Base-by-base conservation (phyloP, 2,113 vertebrate species). In the Periophthalmodon schlosseri region DNA sequence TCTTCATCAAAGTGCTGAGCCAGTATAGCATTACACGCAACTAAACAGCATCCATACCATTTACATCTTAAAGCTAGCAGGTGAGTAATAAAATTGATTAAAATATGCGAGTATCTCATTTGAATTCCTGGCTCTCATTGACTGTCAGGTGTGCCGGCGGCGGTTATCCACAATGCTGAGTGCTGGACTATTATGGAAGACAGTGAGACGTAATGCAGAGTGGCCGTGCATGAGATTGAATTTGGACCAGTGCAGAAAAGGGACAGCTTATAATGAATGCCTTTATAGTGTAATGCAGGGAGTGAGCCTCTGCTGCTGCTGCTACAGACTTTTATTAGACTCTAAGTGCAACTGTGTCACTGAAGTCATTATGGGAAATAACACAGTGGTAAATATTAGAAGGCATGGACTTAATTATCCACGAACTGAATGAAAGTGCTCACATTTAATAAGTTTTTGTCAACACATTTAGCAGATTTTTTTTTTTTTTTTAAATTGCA, bases 51-150 rank as follows among this genome's bases (percentile, higher is more conserved):
- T 36, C 70, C 16, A 65, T 52, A 12, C 23, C 39, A 69, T 83
- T 81, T 63, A 69, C 67, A 74, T 56, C 49, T 9, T 28, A 70
- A 71, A 67, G 61, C 54, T 67, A 63, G 65, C 50, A 72, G 68
- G 49, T 11, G 68, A 57, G 69, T 12, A 76, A 24, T 5, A 16
- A 68, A 46, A 11, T 72, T 66, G 46, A 78, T 63, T 63, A 34
- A 63, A 63, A 70, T 50, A 79, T 50, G 39, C 47, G n/a, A 63
- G 72, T 76, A 83, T 61, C 2, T 49, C 20, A 46, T 60, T 73
- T 69, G 21, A 74, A 65, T 79, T 75, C 66, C 81, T 71, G 78
- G 69, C 69, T 60, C 74, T 82, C 73, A 70, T 71, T 79, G 49
- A 73, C 64, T 61, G 54, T 56, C 71, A 69, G 64, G 69, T 86